phyloP scores from a whole-genome alignment of 2,888 invertebrate species.

The Odontothrips loti region DNA sequence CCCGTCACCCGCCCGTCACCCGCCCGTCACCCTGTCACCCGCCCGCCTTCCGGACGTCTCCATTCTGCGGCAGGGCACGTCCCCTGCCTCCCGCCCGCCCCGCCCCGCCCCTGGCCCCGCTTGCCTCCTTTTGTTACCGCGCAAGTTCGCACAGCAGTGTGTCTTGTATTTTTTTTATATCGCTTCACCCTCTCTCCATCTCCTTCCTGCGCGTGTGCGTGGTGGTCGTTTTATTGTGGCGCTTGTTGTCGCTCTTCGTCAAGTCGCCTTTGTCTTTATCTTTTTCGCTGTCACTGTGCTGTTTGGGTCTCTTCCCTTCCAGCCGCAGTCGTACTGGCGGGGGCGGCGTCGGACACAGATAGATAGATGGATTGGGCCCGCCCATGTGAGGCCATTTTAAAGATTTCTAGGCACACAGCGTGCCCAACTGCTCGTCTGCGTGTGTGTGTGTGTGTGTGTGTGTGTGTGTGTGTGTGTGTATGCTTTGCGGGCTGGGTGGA shows the following conservation, averaged over 20 bases:
- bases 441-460: too few relatives aligned
- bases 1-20: not conserved
- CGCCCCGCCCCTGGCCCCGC: too few relatives aligned
- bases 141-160: not conserved
- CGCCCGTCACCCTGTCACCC: not conserved
- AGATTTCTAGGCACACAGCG: too few relatives aligned
- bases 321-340: not conserved
- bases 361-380: too few relatives aligned
- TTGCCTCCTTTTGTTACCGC: not conserved
- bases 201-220: too few relatives aligned
- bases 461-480: too few relatives aligned
- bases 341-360: too few relatives aligned
- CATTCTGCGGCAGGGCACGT: not conserved
- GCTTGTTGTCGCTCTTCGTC: conserved; percentile 16
- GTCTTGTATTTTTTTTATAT: conserved; percentile 2
- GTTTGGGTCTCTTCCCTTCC: not conserved
- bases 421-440: too few relatives aligned
- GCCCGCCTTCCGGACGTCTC: not conserved
- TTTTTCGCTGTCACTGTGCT: not conserved
- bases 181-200: not conserved
- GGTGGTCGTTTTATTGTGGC: conserved; percentile 1
- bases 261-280: not conserved
- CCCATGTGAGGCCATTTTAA: too few relatives aligned
- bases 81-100: not conserved
- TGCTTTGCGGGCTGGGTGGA: too few relatives aligned